Percentiles rank a stretch among this genome's conserved stretches.
These are phyloP conservation scores for Taenaris catops DNA, from an alignment of 2,888 invertebrate species.

Conservation along the genomic window DNA sequence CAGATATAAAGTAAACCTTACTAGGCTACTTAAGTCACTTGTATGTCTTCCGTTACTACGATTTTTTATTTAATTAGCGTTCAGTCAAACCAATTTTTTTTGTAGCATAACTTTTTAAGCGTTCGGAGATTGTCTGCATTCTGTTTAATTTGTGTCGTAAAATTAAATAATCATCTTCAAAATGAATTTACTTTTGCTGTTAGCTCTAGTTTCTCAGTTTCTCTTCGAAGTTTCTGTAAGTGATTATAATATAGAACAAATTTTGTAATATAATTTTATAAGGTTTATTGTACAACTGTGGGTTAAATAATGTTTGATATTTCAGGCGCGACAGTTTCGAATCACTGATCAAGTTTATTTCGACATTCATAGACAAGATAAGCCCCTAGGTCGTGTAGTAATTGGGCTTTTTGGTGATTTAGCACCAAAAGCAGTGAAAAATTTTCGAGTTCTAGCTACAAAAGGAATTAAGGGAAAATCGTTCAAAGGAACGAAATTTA, in stretches of 20 bases:
- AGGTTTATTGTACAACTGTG: too few species aligned
- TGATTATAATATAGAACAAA: too few species aligned
- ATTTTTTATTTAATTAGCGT: too few species aligned
- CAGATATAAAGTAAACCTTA: too few species aligned
- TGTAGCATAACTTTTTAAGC: too few species aligned
- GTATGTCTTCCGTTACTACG: too few species aligned
- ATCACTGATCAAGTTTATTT: constrained; percentile 92
- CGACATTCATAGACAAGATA: constrained; percentile 87
- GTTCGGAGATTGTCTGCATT: too few species aligned
- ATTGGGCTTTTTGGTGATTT: constrained; percentile 94
- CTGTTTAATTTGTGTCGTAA: too few species aligned
- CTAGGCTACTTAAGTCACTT: too few species aligned
- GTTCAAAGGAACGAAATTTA: constrained; percentile 90
- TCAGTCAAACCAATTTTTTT: too few species aligned
- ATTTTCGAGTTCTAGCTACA: constrained; percentile 90
- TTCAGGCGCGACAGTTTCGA: constrained; percentile 81
- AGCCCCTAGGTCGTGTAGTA: constrained; percentile 86
- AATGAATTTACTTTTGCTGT: constrained; percentile 15
- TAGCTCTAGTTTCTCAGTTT: constrained; percentile 8
- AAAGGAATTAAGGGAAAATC: constrained; percentile 87
- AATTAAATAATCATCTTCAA: too few species aligned
- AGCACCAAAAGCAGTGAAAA: constrained; percentile 91
- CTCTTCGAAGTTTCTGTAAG: constrained; percentile 11
- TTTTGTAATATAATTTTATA: too few species aligned
- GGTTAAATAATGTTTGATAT: constrained; percentile 28